Percentiles rank a stretch among this genome's conserved stretches.
These are phyloP conservation scores for Bathynomus jamesi DNA, from an alignment of 1,140 invertebrate genomes.

Conservation along the genomic window DNA sequence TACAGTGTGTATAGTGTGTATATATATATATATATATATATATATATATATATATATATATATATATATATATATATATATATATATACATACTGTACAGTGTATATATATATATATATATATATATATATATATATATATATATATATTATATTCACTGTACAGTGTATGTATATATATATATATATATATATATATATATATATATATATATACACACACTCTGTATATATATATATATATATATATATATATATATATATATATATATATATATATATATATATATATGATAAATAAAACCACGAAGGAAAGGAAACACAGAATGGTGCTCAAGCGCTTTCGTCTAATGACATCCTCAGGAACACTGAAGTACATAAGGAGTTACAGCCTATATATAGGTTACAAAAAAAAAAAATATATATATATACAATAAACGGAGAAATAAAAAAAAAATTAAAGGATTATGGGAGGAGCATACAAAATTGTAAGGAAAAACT, in stretches of 20 bases:
- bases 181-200: neutral
- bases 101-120: neutral
- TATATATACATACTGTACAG: neutral
- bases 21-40: neutral
- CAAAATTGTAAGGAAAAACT: too few relatives aligned
- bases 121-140: neutral
- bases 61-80: neutral
- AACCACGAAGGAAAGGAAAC: too few relatives aligned
- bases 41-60: neutral
- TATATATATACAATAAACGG: too few relatives aligned
- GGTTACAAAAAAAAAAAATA: too few relatives aligned
- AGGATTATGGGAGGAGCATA: too few relatives aligned
- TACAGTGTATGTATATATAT: neutral
- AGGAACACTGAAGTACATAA: too few relatives aligned
- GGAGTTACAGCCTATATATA: too few relatives aligned
- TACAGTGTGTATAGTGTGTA: neutral
- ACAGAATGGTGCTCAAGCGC: too few relatives aligned
- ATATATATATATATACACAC: neutral
- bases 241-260: neutral
- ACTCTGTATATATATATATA: neutral
- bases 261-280: neutral
- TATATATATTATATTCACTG: too few relatives aligned
- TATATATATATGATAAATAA: neutral
- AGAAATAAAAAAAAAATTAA: too few relatives aligned
- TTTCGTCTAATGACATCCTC: too few relatives aligned